phyloP scores from a whole-genome alignment of 2,797 vertebrate species.

The Botia almorhae region DNA sequence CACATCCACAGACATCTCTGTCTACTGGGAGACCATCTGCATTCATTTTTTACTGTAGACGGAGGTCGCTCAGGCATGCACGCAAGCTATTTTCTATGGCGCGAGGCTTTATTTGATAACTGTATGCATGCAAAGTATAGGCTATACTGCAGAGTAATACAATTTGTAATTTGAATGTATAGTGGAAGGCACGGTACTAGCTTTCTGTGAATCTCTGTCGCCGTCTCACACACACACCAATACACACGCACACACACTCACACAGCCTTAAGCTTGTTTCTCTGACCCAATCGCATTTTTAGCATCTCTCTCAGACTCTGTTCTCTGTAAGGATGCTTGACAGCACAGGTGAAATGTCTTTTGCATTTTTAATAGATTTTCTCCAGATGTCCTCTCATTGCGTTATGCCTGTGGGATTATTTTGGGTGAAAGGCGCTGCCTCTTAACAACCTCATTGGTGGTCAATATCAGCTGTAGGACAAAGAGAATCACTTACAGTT shows the following conservation, averaged over 20 bases:
- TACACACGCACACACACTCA: slow-evolving; percentile 4
- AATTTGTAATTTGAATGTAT: slow-evolving; percentile 67
- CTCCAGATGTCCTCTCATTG: slow-evolving; percentile 4
- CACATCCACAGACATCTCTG: slow-evolving; percentile 44
- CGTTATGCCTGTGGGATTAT: slow-evolving; percentile 8
- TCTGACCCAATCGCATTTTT: slow-evolving; percentile 18
- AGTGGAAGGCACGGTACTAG: slow-evolving; percentile 66
- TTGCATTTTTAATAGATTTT: slow-evolving; percentile 36
- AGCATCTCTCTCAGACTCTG: slow-evolving; percentile 4
- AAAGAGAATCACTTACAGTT: slow-evolving; percentile 10
- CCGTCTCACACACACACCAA: slow-evolving; percentile 31
- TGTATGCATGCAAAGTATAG: slow-evolving; percentile 71
- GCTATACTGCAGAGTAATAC: slow-evolving; percentile 65
- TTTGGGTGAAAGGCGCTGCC: neutral
- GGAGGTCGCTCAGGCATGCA: slow-evolving; percentile 53
- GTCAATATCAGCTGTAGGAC: slow-evolving; percentile 18
- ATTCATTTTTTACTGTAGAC: slow-evolving; percentile 61
- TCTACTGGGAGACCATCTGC: slow-evolving; percentile 18
- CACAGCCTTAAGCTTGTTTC: slow-evolving; percentile 14
- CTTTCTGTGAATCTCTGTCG: slow-evolving; percentile 61
- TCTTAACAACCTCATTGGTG: slow-evolving; percentile 26
- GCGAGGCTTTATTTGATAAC: slow-evolving; percentile 60
- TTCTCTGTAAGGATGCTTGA: slow-evolving; percentile 21
- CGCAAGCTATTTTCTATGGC: slow-evolving; percentile 59
- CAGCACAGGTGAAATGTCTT: slow-evolving; percentile 28